Percentiles rank a stretch among this genome's conserved stretches.
phyloP scores from a whole-genome alignment of 2,888 invertebrate species.

The Barypeithes pellucidus region DNA sequence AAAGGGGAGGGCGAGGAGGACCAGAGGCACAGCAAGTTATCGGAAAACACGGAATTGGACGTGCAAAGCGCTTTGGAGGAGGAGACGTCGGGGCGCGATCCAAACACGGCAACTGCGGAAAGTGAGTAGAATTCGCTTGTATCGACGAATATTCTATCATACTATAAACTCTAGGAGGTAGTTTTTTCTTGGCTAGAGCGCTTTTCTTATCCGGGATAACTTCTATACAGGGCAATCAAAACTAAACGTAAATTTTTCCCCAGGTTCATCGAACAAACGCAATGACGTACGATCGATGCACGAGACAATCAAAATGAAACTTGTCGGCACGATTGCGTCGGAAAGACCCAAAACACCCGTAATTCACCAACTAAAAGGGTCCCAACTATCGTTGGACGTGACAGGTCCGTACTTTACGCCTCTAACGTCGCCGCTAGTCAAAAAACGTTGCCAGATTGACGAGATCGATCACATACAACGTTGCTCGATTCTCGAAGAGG shows the following conservation, averaged over 20 bases:
- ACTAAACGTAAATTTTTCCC: neutral
- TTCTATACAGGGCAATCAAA: neutral
- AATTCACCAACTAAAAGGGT: neutral
- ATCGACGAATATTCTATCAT: neutral
- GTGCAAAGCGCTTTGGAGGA: neutral
- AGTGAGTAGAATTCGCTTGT: neutral
- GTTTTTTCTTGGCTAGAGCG: too few species aligned
- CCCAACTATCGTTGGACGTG: neutral
- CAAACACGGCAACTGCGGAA: neutral
- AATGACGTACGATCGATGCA: neutral
- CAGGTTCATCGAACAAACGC: neutral
- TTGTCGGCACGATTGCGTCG: too few species aligned
- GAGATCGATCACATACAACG: too few species aligned
- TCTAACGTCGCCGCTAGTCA: constrained; percentile 12
- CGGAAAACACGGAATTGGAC: neutral
- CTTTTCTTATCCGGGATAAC: too few species aligned
- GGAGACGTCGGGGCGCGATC: neutral
- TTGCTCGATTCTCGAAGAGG: neutral
- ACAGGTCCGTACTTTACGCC: constrained; percentile 33
- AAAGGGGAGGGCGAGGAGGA: neutral
- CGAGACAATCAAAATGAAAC: neutral
- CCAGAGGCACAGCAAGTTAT: neutral
- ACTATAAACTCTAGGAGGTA: neutral
- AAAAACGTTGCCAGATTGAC: neutral
- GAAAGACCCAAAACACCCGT: neutral